phyloP scores from a whole-genome alignment of 2,113 vertebrate genomes.

The Reinhardtius hippoglossoides region DNA sequence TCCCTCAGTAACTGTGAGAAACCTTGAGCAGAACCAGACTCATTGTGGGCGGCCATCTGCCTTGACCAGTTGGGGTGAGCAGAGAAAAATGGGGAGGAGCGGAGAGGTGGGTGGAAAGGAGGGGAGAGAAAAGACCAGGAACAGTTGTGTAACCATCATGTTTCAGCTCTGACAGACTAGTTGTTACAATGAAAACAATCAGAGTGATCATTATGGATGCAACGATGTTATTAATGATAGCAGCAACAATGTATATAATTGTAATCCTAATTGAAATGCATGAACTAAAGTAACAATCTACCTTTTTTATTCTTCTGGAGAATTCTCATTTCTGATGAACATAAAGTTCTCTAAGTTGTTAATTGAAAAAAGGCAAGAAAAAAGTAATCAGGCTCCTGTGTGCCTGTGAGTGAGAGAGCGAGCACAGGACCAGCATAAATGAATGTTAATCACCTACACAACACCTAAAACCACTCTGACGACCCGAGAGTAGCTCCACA shows the following conservation, averaged over 20 bases:
- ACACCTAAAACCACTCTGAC: slow-evolving; percentile 44
- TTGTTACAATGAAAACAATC: too few relatives aligned
- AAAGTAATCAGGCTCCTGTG: slow-evolving; percentile 39
- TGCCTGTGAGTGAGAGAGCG: slow-evolving; percentile 17
- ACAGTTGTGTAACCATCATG: too few relatives aligned
- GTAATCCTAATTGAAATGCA: background rate
- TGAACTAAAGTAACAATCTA: background rate
- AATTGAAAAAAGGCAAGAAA: background rate
- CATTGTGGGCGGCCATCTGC: too few relatives aligned
- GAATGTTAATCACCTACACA: slow-evolving; percentile 47
- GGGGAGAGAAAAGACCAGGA: background rate
- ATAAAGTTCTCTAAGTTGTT: slow-evolving; percentile 7
- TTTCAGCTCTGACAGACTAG: background rate
- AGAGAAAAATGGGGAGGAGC: too few relatives aligned
- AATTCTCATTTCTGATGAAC: slow-evolving; percentile 14
- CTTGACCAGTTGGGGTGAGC: too few relatives aligned
- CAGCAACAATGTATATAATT: background rate
- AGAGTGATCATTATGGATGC: too few relatives aligned
- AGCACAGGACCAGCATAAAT: slow-evolving; percentile 29
- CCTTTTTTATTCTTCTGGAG: background rate
- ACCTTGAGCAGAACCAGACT: too few relatives aligned
- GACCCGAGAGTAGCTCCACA: slow-evolving; percentile 41
- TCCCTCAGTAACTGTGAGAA: too few relatives aligned
- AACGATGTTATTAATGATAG: too few relatives aligned
- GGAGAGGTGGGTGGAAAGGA: too few relatives aligned